Evolutionary conservation across 2,888 invertebrate genomes (phyloP).

Genomic region (Apocheima hispidaria): DNA sequence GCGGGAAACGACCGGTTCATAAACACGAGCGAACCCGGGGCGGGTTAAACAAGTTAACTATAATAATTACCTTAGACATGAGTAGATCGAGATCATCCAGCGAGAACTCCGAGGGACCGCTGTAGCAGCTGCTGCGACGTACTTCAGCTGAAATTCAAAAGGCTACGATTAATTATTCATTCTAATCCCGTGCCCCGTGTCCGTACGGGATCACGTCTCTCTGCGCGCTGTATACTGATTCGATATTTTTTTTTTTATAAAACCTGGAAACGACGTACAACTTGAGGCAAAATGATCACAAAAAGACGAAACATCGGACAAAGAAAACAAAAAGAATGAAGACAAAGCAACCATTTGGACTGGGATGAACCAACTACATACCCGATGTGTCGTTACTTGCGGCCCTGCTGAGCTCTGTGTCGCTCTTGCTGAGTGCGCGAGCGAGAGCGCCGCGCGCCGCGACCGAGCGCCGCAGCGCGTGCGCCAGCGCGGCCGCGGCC

Average conservation of each 20-base stretch:
- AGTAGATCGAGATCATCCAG: constrained; percentile 75
- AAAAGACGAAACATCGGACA: no score
- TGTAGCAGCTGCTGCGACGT: constrained; percentile 77
- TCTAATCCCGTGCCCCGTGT: no score
- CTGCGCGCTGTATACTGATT: no score
- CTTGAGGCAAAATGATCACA: no score
- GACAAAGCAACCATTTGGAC: no score
- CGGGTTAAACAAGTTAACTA: no score
- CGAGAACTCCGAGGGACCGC: constrained; percentile 76
- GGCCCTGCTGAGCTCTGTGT: constrained; percentile 64
- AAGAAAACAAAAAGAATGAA: no score
- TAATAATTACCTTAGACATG: constrained; percentile 3
- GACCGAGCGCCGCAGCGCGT: constrained; percentile 55
- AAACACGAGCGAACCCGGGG: no score
- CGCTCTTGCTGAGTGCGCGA: constrained; percentile 68
- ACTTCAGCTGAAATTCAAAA: constrained; percentile 58
- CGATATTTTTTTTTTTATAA: no score
- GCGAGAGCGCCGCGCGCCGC: constrained; percentile 29
- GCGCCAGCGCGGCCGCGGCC: constrained; percentile 56
- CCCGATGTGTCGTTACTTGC: constrained; percentile 41
- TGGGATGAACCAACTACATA: neutral
- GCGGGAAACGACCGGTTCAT: no score
- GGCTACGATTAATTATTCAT: neutral
- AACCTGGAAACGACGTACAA: no score
- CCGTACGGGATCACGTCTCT: no score